Base-by-base conservation (phyloP, 2,888 invertebrate species). In the Epistrophe eligans region DNA sequence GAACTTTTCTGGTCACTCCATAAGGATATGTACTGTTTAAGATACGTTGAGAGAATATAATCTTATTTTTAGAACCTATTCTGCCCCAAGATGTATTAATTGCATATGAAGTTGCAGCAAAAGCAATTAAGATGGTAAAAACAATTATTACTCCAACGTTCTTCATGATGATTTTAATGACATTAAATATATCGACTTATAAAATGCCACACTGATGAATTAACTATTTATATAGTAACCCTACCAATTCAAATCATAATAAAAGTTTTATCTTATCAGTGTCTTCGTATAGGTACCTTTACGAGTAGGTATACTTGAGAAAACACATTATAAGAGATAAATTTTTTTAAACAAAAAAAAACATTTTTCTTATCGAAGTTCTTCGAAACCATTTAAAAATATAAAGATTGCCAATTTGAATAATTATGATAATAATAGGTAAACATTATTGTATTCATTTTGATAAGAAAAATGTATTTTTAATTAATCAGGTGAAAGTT, bases 61-160 rank as follows among this genome's bases (percentile, higher is more conserved):
- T 9, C 15, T 17, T 67, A 11, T 67, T 52, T 15, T 52, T 67
- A 9, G 19, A 3, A 9, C 24, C 17, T 2, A 52, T 52, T 8
- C 15, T 19, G n/a, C 67, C 67, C 67, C 67, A 67, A n/a, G 67
- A 11, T 38, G 4, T 0, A 13, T 0, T 48, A 2, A 40, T 38
- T 0, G 38, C 67, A 19, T 5, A 52, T 0, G 67, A 52, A 38
- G 52, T 67, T 15, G 67, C 67, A 52, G 67, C 67, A 15, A 67
- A 67, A 38, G 24, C 67, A 8, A 52, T 24, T 24, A 67, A 52
- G 9, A 67, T 1, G 8, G 52, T 38, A 4, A 67, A 67, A 50
- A 38, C 15, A 67, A 67, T 50, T 3, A 67, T 52, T n/a, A n/a
- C n/a, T 52, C 67, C 67, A n/a, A 52, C 19, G 38, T 67, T 52